Evolutionary conservation across 2,888 invertebrate genomes (phyloP), one percentile per base, ranked within the genome.

Genomic region (Tridacna gigas): DNA sequence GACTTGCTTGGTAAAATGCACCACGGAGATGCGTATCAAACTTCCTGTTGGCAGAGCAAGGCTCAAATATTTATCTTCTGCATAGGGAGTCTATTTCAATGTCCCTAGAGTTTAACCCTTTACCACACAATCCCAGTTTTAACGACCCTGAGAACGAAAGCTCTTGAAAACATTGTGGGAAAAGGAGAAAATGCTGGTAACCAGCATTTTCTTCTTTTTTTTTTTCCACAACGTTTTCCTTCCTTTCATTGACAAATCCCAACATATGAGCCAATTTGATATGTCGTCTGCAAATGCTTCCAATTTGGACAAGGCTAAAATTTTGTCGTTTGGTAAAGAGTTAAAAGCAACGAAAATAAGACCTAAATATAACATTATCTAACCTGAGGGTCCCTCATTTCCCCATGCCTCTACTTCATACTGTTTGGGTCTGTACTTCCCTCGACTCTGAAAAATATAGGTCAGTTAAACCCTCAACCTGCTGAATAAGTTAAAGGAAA

Each of bases 341-440:
- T 56, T 56, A 37, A 37, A 15, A 66, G 28, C 22, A 4, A 37
- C 3, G 37, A 4, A 37, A 37, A 37, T 37, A 37, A 37, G 37
- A 37, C 37, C 37, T 37, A 37, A 37, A 37, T 4, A 37, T 37
- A 37, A 7, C 37, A 37, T 37, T 37, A 7, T n/a, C 45, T 28
- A n/a, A 71, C 71, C 71, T 71, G 71, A 48, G 18, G 71, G 71
- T 25, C 71, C 71, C 0, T 51, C 71, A 18, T 51, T 22, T 22
- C 81, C 81, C 81, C 81, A 81, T n/a, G 48, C 47, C n/a, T 77
- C 66, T 15, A 51, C 45, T 45, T 81, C 81, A 22, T 45, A 56
- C 9, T 77, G 60, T 47, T 77, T 67, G 13, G 81, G 81, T 60
- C 56, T 65, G 77, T 81, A 81, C 25, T 63, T 74, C 5, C 81